Percentiles rank a stretch among this genome's conserved stretches.
Conservation (phyloP, 2,113 vertebrate genomes). For the Dascyllus trimaculatus region DNA sequence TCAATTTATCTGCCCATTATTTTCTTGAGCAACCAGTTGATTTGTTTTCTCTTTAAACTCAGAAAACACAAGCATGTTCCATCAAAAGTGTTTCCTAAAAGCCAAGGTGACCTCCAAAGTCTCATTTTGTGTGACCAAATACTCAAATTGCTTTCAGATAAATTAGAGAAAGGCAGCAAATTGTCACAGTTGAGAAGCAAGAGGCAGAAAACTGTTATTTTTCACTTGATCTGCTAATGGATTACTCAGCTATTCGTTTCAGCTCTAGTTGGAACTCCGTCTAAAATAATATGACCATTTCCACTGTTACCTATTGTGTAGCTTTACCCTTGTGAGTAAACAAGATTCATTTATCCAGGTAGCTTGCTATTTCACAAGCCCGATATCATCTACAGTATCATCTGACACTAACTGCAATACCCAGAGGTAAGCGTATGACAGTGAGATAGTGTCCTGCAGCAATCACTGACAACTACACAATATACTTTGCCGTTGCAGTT, state of each 20-base stretch:
- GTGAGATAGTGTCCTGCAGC: conserved; percentile 1
- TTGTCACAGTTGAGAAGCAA: too few species aligned
- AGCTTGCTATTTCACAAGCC: conserved; percentile 6
- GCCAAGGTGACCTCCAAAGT: too few species aligned
- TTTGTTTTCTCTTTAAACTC: too few species aligned
- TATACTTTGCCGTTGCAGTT: conserved; percentile 15
- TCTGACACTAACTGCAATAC: conserved; percentile 29
- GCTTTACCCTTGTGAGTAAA: background rate
- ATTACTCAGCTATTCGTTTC: background rate
- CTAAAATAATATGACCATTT: background rate
- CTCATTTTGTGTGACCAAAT: too few species aligned
- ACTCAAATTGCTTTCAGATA: too few species aligned
- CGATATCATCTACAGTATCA: conserved; percentile 20
- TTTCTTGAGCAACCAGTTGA: too few species aligned
- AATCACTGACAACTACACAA: conserved; percentile 22
- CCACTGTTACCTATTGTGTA: background rate
- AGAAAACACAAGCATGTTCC: too few species aligned
- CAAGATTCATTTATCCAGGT: background rate
- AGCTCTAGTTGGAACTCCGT: background rate
- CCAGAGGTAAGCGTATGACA: conserved; percentile 11
- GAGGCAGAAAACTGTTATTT: too few species aligned
- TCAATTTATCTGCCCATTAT: too few species aligned
- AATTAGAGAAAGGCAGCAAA: too few species aligned
- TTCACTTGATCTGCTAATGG: background rate
- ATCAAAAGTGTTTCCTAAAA: too few species aligned